phyloP scores from a whole-genome alignment of 2,797 vertebrate genomes.

The Eospalax fontanierii region DNA sequence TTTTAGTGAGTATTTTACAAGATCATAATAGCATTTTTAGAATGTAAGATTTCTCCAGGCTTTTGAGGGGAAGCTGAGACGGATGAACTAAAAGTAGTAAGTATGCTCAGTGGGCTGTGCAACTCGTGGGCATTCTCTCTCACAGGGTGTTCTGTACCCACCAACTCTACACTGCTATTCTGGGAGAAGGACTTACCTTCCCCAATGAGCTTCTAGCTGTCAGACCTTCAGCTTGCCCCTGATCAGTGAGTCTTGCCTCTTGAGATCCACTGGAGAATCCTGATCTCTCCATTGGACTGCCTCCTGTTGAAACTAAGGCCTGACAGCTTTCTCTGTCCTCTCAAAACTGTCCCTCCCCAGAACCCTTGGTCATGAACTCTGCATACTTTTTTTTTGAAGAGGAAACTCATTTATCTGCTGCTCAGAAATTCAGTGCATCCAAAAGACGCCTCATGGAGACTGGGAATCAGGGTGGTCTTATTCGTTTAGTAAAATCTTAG shows the following conservation, averaged over 20 bases:
- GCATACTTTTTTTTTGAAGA: neutral
- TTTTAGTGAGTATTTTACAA: neutral
- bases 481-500: slow-evolving; percentile 28
- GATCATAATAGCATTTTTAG: neutral
- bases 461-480: neutral
- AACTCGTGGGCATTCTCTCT: neutral
- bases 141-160: neutral
- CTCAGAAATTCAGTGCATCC: neutral
- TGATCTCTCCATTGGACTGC: neutral
- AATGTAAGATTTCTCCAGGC: neutral
- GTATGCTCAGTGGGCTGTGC: neutral
- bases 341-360: no score
- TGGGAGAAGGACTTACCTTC: slow-evolving; percentile 36
- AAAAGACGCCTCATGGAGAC: slow-evolving; percentile 4
- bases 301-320: slow-evolving; percentile 55
- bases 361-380: neutral
- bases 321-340: slow-evolving; percentile 17
- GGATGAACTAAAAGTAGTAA: neutral
- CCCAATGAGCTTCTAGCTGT: slow-evolving; percentile 18
- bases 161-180: neutral
- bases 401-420: slow-evolving; percentile 1
- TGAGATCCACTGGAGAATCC: slow-evolving; percentile 62
- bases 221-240: slow-evolving; percentile 77
- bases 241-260: slow-evolving; percentile 66
- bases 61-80: neutral